Evolutionary conservation across 1,140 invertebrate species (phyloP), one percentile per base, ranked within the genome.

Genomic region (Caenorhabditis briggsae): DNA sequence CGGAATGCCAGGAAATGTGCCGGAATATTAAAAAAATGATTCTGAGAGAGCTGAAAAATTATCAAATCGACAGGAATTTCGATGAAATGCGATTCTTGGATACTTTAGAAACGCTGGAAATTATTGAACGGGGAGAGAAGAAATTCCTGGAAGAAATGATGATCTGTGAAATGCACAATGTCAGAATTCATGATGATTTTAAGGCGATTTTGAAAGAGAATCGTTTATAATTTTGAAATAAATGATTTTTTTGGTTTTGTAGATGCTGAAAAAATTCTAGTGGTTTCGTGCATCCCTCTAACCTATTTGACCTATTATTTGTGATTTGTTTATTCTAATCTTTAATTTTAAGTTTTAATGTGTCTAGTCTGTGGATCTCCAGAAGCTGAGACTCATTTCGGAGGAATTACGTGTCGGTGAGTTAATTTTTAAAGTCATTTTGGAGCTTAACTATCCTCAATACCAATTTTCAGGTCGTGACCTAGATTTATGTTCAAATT

Each of bases 161-260:
- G 23, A 3, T 64, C 5, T 64, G 59, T 33, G 59, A 64, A 16
- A 64, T 64, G 59, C 20, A 64, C 18, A 5, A 64, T 64, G 25
- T 64, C 9, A 14, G 59, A 23, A 64, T 64, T 33, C 59, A 64
- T 33, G 59, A 64, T 16, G 59, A 64, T 33, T 64, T 64, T 16
- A 64, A 33, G 12, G 18, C 20, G 23, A 64, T 64, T 33, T 7
- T 64, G 9, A 64, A n/a, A 11, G 59, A 64, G 33, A 58, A 58
- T 33, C 33, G 33, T 33, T 33, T 33, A 33, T 33, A 33, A 33
- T 33, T 33, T 33, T 33, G 33, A 33, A 33, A 33, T 33, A 33
- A 33, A 33, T 33, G 1, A 33, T 33, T 33, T 33, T 33, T 33
- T 33, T 33, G 33, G 33, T 33, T 33, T 33, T 33, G 33, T 33